Percentiles rank a stretch among this genome's conserved stretches.
These are phyloP conservation scores for Erebia ligea DNA, from an alignment of 2,888 invertebrate genomes.

Conservation along the genomic window DNA sequence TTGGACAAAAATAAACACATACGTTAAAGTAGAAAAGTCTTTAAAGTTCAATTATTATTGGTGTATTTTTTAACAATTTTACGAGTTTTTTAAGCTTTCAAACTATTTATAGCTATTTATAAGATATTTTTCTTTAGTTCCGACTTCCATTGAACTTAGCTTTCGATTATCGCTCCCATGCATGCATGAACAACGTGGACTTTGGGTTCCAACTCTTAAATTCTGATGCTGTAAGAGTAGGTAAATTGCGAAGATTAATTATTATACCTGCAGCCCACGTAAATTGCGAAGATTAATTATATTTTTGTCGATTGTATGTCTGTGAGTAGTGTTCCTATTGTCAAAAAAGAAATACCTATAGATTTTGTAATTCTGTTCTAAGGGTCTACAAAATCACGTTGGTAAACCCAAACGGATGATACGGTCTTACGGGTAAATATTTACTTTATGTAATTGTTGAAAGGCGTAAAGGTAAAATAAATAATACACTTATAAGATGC, in stretches of 20 bases:
- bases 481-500: not conserved
- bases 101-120: too few relatives aligned
- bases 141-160: too few relatives aligned
- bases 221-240: too few relatives aligned
- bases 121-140: not conserved
- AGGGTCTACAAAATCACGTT: not conserved
- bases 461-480: not conserved
- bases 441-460: not conserved
- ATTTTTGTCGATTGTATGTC: too few relatives aligned
- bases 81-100: not conserved
- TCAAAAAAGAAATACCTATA: not conserved
- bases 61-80: not conserved
- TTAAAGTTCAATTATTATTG: not conserved
- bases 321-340: too few relatives aligned
- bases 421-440: not conserved
- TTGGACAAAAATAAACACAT: slow-evolving; percentile 18
- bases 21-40: not conserved
- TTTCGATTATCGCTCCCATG: too few relatives aligned
- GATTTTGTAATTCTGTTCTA: not conserved
- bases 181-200: too few relatives aligned
- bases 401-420: not conserved
- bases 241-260: too few relatives aligned
- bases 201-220: too few relatives aligned
- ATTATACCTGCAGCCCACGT: too few relatives aligned
- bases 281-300: too few relatives aligned